Percentiles rank a stretch among this genome's conserved stretches.
These are phyloP conservation scores for Heteromurus nitidus DNA, from an alignment of 2,888 invertebrate species.

Conservation along the genomic window DNA sequence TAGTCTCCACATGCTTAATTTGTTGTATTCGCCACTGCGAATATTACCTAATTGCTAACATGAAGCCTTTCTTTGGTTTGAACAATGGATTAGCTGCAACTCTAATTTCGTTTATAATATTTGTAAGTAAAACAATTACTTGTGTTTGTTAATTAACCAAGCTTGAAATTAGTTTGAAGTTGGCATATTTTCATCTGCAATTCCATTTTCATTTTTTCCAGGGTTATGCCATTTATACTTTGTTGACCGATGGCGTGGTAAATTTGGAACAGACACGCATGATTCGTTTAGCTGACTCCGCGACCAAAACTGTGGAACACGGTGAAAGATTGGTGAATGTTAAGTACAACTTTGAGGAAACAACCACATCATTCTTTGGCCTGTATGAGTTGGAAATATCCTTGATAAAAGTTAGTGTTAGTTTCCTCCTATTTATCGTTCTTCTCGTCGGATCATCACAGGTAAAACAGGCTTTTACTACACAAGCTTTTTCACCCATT, in stretches of 20 bases:
- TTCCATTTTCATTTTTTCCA: slow-evolving; percentile 13
- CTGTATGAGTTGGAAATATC: slow-evolving; percentile 44
- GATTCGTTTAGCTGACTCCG: neutral
- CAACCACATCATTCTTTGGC: slow-evolving; percentile 35
- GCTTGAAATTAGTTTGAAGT: too few species aligned
- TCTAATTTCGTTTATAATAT: slow-evolving; percentile 30
- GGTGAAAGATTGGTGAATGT: neutral
- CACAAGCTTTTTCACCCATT: too few species aligned
- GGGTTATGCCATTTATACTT: slow-evolving; percentile 26
- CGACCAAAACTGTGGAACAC: neutral
- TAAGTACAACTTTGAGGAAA: slow-evolving; percentile 36
- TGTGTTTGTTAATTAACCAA: neutral
- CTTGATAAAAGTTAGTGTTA: slow-evolving; percentile 31
- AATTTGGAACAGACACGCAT: slow-evolving; percentile 3
- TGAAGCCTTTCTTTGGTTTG: slow-evolving; percentile 51
- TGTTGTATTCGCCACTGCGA: neutral
- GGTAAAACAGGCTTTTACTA: too few species aligned
- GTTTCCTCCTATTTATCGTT: slow-evolving; percentile 36
- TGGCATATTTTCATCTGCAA: too few species aligned
- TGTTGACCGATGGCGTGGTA: slow-evolving; percentile 25
- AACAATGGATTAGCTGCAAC: slow-evolving; percentile 35
- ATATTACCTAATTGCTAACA: too few species aligned
- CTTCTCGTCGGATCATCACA: slow-evolving; percentile 38
- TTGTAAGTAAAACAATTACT: slow-evolving; percentile 27
- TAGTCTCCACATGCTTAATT: neutral